Conservation (phyloP, 2,797 vertebrate genomes). For the Yasuhikotakia modesta region DNA sequence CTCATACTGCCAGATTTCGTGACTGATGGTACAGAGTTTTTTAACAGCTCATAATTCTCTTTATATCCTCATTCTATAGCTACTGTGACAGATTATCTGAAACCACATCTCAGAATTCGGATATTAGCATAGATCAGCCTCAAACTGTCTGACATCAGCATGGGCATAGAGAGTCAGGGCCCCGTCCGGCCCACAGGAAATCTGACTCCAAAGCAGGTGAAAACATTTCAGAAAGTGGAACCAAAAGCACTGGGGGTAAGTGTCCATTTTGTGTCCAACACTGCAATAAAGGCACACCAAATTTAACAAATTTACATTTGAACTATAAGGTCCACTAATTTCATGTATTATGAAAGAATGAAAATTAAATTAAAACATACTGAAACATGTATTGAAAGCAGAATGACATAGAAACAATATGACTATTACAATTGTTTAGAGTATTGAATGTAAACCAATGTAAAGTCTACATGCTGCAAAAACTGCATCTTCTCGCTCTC, state of each 20-base stretch:
- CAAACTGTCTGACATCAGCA: constrained; percentile 53
- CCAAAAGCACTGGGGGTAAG: constrained; percentile 81
- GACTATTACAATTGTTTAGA: too few species aligned
- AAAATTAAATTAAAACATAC: too few species aligned
- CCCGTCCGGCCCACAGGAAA: constrained; percentile 51
- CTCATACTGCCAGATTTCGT: too few species aligned
- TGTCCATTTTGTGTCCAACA: background rate
- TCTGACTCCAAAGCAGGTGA: constrained; percentile 70
- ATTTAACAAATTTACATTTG: too few species aligned
- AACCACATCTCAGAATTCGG: background rate
- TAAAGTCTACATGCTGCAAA: background rate
- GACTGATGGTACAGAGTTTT: background rate
- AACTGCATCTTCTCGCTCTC: background rate
- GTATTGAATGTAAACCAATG: background rate
- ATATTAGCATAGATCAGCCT: background rate
- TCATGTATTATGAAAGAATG: background rate
- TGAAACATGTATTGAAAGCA: background rate
- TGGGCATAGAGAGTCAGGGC: constrained; percentile 72
- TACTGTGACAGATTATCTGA: background rate
- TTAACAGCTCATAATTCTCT: background rate
- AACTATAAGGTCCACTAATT: too few species aligned
- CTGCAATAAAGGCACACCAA: background rate
- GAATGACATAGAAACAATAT: background rate
- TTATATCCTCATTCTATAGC: background rate
- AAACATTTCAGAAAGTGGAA: constrained; percentile 76